These are phyloP conservation scores for Bombus confusus DNA, from an alignment of 1,140 invertebrate species.

Conservation along the genomic window DNA sequence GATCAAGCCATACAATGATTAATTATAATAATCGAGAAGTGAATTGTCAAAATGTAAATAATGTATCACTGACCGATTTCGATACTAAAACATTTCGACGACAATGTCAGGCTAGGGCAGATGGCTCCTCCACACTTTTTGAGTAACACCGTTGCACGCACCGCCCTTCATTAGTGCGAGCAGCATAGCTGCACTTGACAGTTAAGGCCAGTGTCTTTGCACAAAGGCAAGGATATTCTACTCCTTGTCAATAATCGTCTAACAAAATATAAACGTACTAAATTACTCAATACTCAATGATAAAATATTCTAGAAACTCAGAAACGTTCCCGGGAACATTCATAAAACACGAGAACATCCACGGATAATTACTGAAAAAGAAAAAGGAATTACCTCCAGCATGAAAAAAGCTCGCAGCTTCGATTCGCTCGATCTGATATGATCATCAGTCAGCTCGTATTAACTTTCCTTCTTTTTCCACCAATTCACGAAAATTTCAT, in stretches of 20 bases:
- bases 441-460: constrained; percentile 30
- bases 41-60: constrained; percentile 35
- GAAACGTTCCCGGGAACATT: too few relatives aligned
- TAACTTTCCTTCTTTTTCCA: background rate
- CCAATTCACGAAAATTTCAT: too few relatives aligned
- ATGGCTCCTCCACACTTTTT: constrained; percentile 65
- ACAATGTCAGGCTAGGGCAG: constrained; percentile 53
- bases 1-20: background rate
- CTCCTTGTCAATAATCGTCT: constrained; percentile 33
- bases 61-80: constrained; percentile 34
- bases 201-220: constrained; percentile 74
- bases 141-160: constrained; percentile 48
- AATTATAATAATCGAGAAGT: background rate
- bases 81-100: constrained; percentile 56
- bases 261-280: constrained; percentile 26
- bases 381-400: constrained; percentile 33
- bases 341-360: background rate
- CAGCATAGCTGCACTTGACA: constrained; percentile 74
- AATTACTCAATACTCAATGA: background rate
- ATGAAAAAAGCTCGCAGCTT: constrained; percentile 40
- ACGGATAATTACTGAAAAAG: background rate
- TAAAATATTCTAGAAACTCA: constrained; percentile 3
- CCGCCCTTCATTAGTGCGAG: constrained; percentile 66
- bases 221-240: constrained; percentile 69
- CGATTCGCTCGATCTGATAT: constrained; percentile 39